Conservation (phyloP, 2,113 vertebrate genomes). For the Gorsachius goisagi region DNA sequence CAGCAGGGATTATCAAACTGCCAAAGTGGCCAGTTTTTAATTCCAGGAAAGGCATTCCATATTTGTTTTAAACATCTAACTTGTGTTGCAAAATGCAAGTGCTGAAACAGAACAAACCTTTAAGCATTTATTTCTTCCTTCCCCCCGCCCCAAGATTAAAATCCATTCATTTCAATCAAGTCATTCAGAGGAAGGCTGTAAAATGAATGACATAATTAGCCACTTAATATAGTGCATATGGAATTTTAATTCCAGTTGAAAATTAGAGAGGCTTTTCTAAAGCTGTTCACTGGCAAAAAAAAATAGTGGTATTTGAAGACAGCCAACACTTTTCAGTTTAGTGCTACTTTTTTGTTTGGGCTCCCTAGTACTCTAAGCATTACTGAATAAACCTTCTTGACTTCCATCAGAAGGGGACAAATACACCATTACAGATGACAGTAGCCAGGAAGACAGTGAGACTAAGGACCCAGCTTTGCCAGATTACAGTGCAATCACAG, state of each 20-base stretch:
- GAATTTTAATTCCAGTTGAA: slow-evolving; percentile 67
- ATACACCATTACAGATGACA: neutral
- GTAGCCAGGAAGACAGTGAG: neutral
- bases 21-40: neutral
- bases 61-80: neutral
- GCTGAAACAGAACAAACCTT: slow-evolving; percentile 9
- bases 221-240: slow-evolving; percentile 65
- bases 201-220: slow-evolving; percentile 69
- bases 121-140: neutral
- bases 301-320: neutral
- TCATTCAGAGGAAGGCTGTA: slow-evolving; percentile 59
- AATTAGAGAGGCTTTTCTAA: slow-evolving; percentile 42
- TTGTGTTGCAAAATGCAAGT: neutral
- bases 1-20: neutral
- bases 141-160: neutral
- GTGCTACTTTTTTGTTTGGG: neutral
- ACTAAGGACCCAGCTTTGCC: neutral
- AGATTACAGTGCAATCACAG: neutral
- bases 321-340: neutral
- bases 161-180: slow-evolving; percentile 65
- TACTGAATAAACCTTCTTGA: neutral
- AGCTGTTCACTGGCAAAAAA: neutral
- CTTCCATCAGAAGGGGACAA: neutral
- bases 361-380: neutral
- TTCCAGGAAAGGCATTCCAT: neutral